These are phyloP conservation scores for Tapirus terrestris DNA, from an alignment of 2,113 vertebrate genomes.

Conservation along the genomic window DNA sequence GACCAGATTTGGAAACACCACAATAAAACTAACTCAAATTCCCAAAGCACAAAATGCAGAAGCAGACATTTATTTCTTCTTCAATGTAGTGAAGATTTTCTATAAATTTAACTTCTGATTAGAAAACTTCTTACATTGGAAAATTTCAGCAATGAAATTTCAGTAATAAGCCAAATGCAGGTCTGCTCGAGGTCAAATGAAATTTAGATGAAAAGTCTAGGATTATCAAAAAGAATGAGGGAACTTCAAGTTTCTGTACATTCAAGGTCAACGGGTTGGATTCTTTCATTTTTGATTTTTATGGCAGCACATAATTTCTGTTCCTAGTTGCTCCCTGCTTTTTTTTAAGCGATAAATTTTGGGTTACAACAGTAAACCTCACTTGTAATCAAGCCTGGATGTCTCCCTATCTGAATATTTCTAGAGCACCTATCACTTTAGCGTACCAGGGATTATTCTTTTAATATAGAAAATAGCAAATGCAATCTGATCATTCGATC, in stretches of 20 bases:
- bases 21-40: slow-evolving; percentile 57
- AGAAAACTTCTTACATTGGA: slow-evolving; percentile 70
- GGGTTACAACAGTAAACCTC: slow-evolving; percentile 51
- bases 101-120: slow-evolving; percentile 79
- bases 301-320: slow-evolving; percentile 75
- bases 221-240: slow-evolving; percentile 81
- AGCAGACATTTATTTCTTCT: slow-evolving; percentile 70
- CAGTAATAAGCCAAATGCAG: slow-evolving; percentile 76
- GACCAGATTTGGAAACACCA: slow-evolving; percentile 60
- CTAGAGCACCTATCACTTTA: background rate
- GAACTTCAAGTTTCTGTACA: slow-evolving; percentile 71
- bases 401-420: slow-evolving; percentile 53
- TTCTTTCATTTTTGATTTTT: slow-evolving; percentile 77
- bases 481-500: background rate
- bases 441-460: background rate
- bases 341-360: slow-evolving; percentile 66
- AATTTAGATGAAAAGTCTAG: slow-evolving; percentile 81
- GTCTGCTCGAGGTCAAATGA: slow-evolving; percentile 79
- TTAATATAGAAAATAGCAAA: background rate
- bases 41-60: slow-evolving; percentile 44
- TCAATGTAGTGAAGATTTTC: slow-evolving; percentile 60
- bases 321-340: slow-evolving; percentile 52
- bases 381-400: slow-evolving; percentile 8
- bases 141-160: slow-evolving; percentile 79
- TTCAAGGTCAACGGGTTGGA: slow-evolving; percentile 74